Conservation (phyloP, 2,113 vertebrate genomes). For the Balaeniceps rex region DNA sequence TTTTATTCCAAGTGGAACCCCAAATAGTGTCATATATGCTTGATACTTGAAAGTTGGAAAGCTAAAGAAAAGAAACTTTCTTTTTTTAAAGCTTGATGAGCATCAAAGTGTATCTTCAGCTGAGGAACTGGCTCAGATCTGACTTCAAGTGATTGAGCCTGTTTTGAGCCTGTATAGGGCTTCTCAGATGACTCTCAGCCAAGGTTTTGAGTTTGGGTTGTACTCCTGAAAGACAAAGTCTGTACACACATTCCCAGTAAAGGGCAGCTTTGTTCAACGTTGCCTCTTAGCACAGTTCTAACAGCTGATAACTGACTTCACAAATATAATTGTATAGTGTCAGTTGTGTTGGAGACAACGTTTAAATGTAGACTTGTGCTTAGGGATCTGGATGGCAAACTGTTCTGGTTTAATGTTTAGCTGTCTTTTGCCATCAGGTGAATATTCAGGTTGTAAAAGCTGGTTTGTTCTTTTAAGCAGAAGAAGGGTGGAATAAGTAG, state of each 20-base stretch:
- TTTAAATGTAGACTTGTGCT: neutral
- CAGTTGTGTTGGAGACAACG: neutral
- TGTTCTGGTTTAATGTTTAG: neutral
- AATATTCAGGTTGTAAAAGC: neutral
- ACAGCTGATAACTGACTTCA: neutral
- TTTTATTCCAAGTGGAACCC: neutral
- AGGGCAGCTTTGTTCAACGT: neutral
- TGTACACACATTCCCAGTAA: neutral
- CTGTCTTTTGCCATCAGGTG: neutral
- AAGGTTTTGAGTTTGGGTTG: neutral
- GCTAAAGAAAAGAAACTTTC: neutral
- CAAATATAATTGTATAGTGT: rapidly evolving
- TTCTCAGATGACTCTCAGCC: neutral
- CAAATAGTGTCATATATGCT: neutral
- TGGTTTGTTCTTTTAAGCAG: neutral
- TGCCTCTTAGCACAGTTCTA: rapidly evolving
- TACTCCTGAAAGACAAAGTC: neutral
- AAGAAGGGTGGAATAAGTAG: neutral
- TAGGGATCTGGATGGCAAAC: neutral
- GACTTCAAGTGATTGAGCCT: neutral
- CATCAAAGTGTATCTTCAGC: neutral
- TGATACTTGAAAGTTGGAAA: neutral
- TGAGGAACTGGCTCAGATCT: neutral
- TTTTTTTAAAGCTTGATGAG: neutral
- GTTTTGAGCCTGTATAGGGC: neutral